Percentiles rank a stretch among this genome's conserved stretches.
phyloP scores from a whole-genome alignment of 2,888 invertebrate genomes.

The Pseudolycoriella hygida region DNA sequence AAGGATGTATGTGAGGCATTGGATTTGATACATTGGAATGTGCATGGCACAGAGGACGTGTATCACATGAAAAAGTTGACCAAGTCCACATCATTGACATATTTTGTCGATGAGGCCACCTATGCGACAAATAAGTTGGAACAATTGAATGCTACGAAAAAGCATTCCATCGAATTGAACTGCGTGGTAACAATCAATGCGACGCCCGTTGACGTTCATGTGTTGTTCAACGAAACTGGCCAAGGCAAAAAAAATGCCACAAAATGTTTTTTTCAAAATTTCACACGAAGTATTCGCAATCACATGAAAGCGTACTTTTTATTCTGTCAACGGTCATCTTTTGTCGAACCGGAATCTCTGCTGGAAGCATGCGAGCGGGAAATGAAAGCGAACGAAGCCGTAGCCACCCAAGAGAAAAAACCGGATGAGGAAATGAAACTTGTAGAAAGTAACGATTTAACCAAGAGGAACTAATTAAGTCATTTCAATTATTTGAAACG shows the following conservation, averaged over 20 bases:
- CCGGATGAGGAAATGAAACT: too few relatives aligned
- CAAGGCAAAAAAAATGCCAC: background rate
- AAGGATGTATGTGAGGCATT: background rate
- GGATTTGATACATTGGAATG: background rate
- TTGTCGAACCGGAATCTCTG: too few relatives aligned
- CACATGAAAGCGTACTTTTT: constrained; percentile 2
- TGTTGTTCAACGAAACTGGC: background rate
- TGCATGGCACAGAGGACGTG: background rate
- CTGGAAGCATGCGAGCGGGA: too few relatives aligned
- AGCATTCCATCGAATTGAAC: background rate
- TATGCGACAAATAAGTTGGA: background rate
- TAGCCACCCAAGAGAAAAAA: too few relatives aligned
- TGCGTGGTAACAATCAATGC: background rate
- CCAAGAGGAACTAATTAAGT: too few relatives aligned
- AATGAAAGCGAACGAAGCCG: too few relatives aligned
- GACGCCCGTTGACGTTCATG: background rate
- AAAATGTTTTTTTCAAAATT: background rate
- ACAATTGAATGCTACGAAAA: background rate
- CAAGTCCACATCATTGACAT: background rate
- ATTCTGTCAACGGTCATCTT: background rate
- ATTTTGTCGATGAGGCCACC: background rate
- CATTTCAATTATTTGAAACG: too few relatives aligned
- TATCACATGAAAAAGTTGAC: background rate
- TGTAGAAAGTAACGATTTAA: too few relatives aligned
- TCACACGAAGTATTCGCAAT: background rate